Evolutionary conservation across 1,140 invertebrate genomes (phyloP).

Genomic region (Eumaeus atala): DNA sequence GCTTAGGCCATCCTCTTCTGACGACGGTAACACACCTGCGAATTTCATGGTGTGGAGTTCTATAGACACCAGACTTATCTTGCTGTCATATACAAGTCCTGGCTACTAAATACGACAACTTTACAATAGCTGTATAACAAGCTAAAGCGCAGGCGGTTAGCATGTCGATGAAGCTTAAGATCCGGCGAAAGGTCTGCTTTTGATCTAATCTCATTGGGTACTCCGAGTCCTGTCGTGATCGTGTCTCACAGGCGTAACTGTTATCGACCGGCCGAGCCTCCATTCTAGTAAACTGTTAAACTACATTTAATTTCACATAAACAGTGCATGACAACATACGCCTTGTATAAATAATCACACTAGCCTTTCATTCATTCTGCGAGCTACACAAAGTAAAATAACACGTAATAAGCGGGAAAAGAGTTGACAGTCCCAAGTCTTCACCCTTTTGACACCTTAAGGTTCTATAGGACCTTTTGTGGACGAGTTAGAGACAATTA

Average conservation of each 20-base stretch:
- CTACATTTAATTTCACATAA: conserved; percentile 70
- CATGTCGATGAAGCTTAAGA: not conserved
- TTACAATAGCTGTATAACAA: too few species aligned
- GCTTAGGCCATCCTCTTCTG: too few species aligned
- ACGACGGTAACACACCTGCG: too few species aligned
- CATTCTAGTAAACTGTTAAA: conserved; percentile 67
- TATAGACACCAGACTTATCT: too few species aligned
- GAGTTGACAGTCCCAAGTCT: conserved; percentile 14
- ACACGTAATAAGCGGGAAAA: conserved; percentile 31
- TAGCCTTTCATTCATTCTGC: conserved; percentile 47
- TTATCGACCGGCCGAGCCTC: conserved; percentile 40
- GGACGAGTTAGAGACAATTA: conserved; percentile 32
- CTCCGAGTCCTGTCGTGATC: not conserved
- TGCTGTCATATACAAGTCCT: too few species aligned
- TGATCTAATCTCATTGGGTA: not conserved
- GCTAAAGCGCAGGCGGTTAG: not conserved
- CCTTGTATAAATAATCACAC: conserved; percentile 56
- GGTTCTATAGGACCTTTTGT: conserved; percentile 32
- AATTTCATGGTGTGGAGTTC: too few species aligned
- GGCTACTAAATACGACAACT: too few species aligned
- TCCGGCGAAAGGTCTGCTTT: not conserved
- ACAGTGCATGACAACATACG: conserved; percentile 59
- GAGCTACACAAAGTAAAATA: conserved; percentile 38
- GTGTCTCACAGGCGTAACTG: conserved; percentile 26
- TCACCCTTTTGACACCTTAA: conserved; percentile 19